Base-by-base conservation (phyloP, 2,113 vertebrate species). In the Stigmatopora nigra region DNA sequence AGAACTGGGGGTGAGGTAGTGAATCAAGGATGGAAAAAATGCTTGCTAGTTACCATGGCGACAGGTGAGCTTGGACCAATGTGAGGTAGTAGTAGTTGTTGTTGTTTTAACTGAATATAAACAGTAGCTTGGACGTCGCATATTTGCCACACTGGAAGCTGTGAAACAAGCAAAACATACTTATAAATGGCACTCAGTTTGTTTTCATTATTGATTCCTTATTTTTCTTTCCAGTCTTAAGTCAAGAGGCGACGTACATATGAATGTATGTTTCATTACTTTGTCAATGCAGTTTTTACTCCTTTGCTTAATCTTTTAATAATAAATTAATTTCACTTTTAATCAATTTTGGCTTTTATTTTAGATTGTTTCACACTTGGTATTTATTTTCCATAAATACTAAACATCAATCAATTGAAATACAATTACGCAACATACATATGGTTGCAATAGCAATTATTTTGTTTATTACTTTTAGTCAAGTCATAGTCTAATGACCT, bases 21-120 rank as follows among this genome's bases (percentile, higher is more conserved):
- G 76, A 74, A 67, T 69, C 68, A 51, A 75, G 77, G 75, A 66
- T 72, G 64, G 64, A 82, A 80, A 36, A 86, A 76, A 25, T 65
- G 41, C 70, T 71, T 57, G 76, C 46, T 16, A 9, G 85, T 89
- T 70, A 76, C 86, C 79, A 85, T 85, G 88, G 88, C 64, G 75
- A 88, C 82, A 0, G 52, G 67, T 55, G 49, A 61, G 71, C 77
- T 65, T 25, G 0, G 53, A 68, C 74, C 76, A 84, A 80, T 84
- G 80, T 12, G 57, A 85, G 71, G 69, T 77, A 58, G 38, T 77
- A 73, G 10, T 73, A 72, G 73, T 77, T 75, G 10, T 73, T 73
- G 73, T 75, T 75, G 63, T 71, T 7, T 7, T 5, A 22, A 65
- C 67, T 71, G 66, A 75, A 75, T 70, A 72, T 80, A 84, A 82